These are phyloP conservation scores for Narcine bancroftii DNA, from an alignment of 2,113 vertebrate species.

Conservation along the genomic window DNA sequence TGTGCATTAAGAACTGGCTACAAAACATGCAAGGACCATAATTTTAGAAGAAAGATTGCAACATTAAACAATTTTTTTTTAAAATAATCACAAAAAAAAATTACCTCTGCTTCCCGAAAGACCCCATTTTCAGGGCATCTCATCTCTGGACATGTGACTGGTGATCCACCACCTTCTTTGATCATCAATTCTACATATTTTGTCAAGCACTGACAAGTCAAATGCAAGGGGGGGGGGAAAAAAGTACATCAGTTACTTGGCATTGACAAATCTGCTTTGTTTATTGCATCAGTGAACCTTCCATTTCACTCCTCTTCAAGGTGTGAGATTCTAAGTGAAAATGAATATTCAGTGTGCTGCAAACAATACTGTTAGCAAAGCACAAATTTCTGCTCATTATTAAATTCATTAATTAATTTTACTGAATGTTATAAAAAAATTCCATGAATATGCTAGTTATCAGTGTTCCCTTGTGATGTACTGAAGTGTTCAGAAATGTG, in stretches of 20 bases:
- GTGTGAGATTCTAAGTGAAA: no score
- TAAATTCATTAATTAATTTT: background rate
- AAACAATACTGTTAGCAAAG: background rate
- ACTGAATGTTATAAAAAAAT: background rate
- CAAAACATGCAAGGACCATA: background rate
- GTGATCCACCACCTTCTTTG: constrained; percentile 77
- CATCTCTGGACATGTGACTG: constrained; percentile 85
- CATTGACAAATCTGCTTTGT: background rate
- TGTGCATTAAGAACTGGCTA: background rate
- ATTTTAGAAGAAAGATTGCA: background rate
- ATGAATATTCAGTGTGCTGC: background rate
- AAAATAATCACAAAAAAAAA: background rate
- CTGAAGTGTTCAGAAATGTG: background rate
- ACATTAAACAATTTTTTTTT: background rate
- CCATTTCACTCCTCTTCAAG: background rate
- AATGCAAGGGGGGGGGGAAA: constrained; percentile 38
- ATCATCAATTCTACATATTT: constrained; percentile 80
- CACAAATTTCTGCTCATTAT: background rate
- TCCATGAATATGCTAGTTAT: background rate
- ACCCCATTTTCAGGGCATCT: constrained; percentile 68
- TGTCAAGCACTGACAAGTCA: constrained; percentile 69
- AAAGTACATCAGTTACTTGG: constrained; percentile 42
- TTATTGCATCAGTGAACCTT: background rate
- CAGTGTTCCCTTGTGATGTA: background rate
- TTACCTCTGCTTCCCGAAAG: constrained; percentile 85